Percentiles rank a stretch among this genome's conserved stretches.
Conservation (phyloP, 2,797 vertebrate species). For the Phataginus tricuspis region DNA sequence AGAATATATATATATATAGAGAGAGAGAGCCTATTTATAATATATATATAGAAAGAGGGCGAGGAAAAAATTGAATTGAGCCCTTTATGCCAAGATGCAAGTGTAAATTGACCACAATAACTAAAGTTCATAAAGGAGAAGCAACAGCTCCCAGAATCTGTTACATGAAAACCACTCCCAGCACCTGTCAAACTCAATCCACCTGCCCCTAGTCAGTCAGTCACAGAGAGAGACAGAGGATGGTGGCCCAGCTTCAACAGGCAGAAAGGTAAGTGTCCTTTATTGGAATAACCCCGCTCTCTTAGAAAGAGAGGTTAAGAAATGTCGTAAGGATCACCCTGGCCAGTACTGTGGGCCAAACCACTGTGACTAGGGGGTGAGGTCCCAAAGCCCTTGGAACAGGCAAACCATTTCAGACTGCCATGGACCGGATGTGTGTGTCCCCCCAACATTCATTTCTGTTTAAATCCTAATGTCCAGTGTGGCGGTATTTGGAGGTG, state of each 20-base stretch:
- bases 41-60: not conserved
- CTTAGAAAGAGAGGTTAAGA: not conserved
- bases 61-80: not conserved
- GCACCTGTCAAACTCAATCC: not conserved
- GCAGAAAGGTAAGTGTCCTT: not conserved
- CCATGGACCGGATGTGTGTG: not conserved
- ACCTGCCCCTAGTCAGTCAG: not conserved
- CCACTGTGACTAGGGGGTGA: not conserved
- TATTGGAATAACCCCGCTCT: not conserved
- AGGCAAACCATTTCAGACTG: not conserved
- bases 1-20: too few species aligned
- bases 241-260: rapidly evolving
- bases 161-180: not conserved
- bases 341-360: not conserved
- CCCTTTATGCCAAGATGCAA: not conserved
- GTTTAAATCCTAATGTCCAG: not conserved
- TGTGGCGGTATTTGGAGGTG: not conserved
- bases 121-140: not conserved
- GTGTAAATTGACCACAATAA: not conserved
- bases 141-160: not conserved
- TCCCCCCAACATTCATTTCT: not conserved
- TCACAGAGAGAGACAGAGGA: not conserved
- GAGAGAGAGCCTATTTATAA: too few species aligned
- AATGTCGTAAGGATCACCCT: not conserved
- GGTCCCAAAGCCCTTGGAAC: not conserved